These are phyloP conservation scores for Timema cristinae DNA, from an alignment of 2,888 invertebrate species.

Conservation along the genomic window DNA sequence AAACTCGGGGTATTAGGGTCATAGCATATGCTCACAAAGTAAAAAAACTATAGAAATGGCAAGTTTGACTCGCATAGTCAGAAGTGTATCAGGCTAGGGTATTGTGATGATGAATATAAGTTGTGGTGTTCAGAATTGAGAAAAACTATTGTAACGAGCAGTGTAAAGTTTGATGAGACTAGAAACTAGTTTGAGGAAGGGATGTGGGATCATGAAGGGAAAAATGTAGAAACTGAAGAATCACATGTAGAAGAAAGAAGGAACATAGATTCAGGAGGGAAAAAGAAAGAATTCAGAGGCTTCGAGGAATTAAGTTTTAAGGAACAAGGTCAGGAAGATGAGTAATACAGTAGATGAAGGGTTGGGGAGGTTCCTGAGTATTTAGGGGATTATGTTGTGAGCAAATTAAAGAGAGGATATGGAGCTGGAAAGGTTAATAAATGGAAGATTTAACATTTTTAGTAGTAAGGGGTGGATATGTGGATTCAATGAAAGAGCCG, in stretches of 20 bases:
- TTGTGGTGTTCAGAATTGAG: too few relatives aligned
- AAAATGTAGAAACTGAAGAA: neutral
- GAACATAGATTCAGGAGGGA: neutral
- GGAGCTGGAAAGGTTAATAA: too few relatives aligned
- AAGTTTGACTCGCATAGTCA: too few relatives aligned
- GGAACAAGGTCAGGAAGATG: neutral
- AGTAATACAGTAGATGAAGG: too few relatives aligned
- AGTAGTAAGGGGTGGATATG: too few relatives aligned
- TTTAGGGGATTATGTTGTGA: neutral
- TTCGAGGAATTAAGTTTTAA: neutral
- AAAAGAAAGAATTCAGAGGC: neutral
- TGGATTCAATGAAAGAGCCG: too few relatives aligned
- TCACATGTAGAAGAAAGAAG: neutral
- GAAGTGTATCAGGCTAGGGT: too few relatives aligned
- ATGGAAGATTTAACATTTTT: too few relatives aligned
- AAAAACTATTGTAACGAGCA: neutral
- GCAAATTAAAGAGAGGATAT: neutral
- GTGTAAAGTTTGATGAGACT: constrained; percentile 4
- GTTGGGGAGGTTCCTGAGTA: neutral
- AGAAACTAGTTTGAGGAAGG: constrained; percentile 6
- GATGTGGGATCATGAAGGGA: neutral
- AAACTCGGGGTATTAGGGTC: neutral
- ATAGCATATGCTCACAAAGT: constrained; percentile 8
- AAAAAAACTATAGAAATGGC: neutral
- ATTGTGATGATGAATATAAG: too few relatives aligned